These are phyloP conservation scores for Lutjanus erythropterus DNA, from an alignment of 2,113 vertebrate genomes.

Conservation along the genomic window DNA sequence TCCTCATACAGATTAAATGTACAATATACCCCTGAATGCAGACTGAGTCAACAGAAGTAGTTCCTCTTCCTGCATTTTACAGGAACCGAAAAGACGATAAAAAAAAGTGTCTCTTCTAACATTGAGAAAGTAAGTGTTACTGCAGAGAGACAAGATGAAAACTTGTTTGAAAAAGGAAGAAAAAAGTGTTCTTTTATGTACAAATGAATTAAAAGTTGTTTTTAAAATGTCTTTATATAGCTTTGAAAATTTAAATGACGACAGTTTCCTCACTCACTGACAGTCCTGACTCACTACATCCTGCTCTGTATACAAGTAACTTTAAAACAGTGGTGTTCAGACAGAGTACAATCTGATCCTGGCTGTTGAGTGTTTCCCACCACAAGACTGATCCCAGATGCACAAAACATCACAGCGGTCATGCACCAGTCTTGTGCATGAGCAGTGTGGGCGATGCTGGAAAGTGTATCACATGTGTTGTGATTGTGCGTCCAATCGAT, in stretches of 20 bases:
- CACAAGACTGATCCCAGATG: background rate
- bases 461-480: conserved; percentile 55
- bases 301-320: background rate
- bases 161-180: no score
- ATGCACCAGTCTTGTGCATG: conserved; percentile 9
- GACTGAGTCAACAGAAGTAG: background rate
- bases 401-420: conserved; percentile 9
- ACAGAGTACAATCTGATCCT: background rate
- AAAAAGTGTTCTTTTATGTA: background rate
- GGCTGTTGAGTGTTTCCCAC: background rate
- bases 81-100: background rate
- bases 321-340: background rate
- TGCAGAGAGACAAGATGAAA: background rate
- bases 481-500: conserved; percentile 44
- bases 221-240: background rate
- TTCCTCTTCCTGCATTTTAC: no score
- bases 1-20: no score
- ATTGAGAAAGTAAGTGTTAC: background rate
- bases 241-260: background rate
- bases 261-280: background rate
- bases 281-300: background rate
- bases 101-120: background rate
- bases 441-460: conserved; percentile 19
- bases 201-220: no score
- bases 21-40: background rate